Conservation (phyloP, 2,797 vertebrate species). For the Leuciscus waleckii region DNA sequence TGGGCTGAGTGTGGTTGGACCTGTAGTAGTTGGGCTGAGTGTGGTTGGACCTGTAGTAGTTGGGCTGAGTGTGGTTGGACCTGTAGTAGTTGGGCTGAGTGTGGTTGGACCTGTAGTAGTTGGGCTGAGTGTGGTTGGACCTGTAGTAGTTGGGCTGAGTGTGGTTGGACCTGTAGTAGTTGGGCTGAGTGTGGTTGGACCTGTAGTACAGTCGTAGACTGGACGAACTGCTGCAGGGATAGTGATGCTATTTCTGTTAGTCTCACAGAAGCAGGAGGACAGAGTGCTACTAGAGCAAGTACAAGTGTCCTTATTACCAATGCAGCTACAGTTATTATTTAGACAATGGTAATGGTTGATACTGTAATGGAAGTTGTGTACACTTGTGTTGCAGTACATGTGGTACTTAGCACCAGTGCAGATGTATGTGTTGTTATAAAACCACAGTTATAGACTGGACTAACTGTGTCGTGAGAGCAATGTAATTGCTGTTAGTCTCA, state of each 20-base stretch:
- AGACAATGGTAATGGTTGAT: background rate
- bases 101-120: too few relatives aligned
- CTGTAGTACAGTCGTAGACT: background rate
- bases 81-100: too few relatives aligned
- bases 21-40: too few relatives aligned
- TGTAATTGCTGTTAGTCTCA: background rate
- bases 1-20: background rate
- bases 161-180: too few relatives aligned
- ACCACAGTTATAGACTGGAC: background rate
- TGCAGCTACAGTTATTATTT: background rate
- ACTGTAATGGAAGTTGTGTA: accelerated
- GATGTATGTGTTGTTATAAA: background rate
- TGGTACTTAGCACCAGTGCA: background rate
- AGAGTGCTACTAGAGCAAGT: too few relatives aligned
- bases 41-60: too few relatives aligned
- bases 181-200: too few relatives aligned
- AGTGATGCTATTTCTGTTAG: accelerated
- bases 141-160: too few relatives aligned
- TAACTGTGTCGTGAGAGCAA: background rate
- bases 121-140: too few relatives aligned
- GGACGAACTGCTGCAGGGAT: background rate
- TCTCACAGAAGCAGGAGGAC: background rate
- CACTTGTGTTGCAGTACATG: background rate
- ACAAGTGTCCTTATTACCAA: background rate
- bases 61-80: too few relatives aligned